These are phyloP conservation scores for Auanema freiburgensis DNA, from an alignment of 2,888 invertebrate genomes.

Conservation along the genomic window DNA sequence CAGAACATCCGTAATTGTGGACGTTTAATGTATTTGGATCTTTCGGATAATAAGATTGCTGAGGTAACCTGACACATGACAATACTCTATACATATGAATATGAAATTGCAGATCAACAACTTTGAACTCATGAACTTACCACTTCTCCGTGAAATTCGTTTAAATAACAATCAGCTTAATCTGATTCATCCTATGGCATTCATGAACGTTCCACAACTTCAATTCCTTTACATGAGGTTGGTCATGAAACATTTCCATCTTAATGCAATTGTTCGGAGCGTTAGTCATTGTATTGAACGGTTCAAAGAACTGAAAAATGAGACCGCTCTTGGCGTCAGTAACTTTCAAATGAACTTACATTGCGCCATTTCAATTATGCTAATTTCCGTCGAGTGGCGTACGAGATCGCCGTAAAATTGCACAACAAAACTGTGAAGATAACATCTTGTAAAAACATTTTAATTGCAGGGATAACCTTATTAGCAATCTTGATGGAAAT, in stretches of 20 bases:
- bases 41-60: slow-evolving; percentile 79
- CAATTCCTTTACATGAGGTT: slow-evolving; percentile 75
- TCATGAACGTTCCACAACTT: slow-evolving; percentile 78
- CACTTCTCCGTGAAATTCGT: slow-evolving; percentile 74
- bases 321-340: too few relatives aligned
- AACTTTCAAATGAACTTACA: not conserved
- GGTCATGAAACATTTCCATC: not conserved
- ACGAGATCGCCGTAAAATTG: not conserved
- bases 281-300: too few relatives aligned
- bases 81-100: not conserved
- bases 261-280: too few relatives aligned
- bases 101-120: slow-evolving; percentile 65
- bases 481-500: slow-evolving; percentile 78
- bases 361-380: slow-evolving; percentile 1
- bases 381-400: not conserved
- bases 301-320: too few relatives aligned
- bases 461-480: slow-evolving; percentile 73
- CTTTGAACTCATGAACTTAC: slow-evolving; percentile 79
- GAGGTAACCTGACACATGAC: slow-evolving; percentile 67
- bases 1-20: slow-evolving; percentile 80
- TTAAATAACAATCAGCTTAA: slow-evolving; percentile 70
- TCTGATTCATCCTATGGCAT: slow-evolving; percentile 79
- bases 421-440: not conserved
- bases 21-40: slow-evolving; percentile 75
- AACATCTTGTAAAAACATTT: not conserved